Base-by-base conservation (phyloP, 2,797 vertebrate genomes). In the Microctenopoma lineatum region DNA sequence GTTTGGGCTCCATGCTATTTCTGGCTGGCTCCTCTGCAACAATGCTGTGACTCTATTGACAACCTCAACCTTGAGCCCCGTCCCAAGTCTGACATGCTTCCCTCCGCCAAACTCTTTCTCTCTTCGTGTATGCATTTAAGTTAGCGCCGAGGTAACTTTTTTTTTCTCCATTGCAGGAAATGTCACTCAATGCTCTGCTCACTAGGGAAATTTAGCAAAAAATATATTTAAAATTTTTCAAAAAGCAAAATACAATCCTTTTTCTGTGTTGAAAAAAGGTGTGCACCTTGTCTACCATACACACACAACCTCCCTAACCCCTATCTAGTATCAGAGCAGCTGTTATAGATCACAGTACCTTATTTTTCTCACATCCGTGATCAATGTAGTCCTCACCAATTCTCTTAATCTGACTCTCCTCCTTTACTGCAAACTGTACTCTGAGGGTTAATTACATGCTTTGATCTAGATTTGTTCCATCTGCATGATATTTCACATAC, bases 401-500 rank as follows among this genome's bases (percentile, higher is more conserved):
- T 80, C 65, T 55, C 62, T 71, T 80, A 80, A 86, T 85, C 73
- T 54, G 47, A n/a, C 75, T 86, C 77, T 84, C 83, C 87, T 77
- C 76, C 83, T 63, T 83, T 66, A 39, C 77, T 83, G 69, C 64
- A 83, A 89, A 71, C 77, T 66, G 62, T 88, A 81, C 87, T 85
- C 84, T 82, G 77, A 77, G 83, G 75, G 71, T 80, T 91, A 91
- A 92, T 92, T 92, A 83, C 69, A 69, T 50, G 74, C 90, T 91
- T 93, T 93, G 90, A 93, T 93, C 88, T 81, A 65, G 77, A 83
- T 90, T 89, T 92, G 86, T 87, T 84, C 83, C 82, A 81, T 89
- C 85, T 87, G 81, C 79, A 81, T 82, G 68, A 91, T 89, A 77
- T 88, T 89, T 86, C 83, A 87, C 21, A 18, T 86, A n/a, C 68